Percentiles rank a stretch among this genome's conserved stretches.
Evolutionary conservation across 1,140 invertebrate species (phyloP).

Genomic region (Ptiloglossa arizonensis): DNA sequence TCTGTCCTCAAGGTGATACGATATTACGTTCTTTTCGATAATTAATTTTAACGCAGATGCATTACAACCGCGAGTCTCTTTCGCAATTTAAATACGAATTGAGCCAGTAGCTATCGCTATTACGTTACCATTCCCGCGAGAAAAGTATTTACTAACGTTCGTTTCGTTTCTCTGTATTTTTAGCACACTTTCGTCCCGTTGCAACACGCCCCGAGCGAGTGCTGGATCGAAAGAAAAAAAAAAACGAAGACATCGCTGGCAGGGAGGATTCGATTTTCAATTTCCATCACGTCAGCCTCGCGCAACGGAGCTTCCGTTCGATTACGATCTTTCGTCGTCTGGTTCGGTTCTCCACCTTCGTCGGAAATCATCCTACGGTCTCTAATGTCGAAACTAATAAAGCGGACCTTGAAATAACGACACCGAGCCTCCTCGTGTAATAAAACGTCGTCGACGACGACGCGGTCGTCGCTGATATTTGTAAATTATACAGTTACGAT

Average conservation of each 20-base stretch:
- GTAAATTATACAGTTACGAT: conserved; percentile 2
- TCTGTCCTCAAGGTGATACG: too few relatives aligned
- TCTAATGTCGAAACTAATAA: neutral
- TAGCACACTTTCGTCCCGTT: too few relatives aligned
- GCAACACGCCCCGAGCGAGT: too few relatives aligned
- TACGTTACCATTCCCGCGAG: too few relatives aligned
- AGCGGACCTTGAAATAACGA: neutral
- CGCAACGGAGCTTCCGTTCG: conserved; percentile 7
- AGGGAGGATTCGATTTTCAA: conserved; percentile 59
- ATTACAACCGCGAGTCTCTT: too few relatives aligned
- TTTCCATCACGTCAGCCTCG: conserved; percentile 68
- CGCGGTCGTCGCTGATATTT: neutral
- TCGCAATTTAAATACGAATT: too few relatives aligned
- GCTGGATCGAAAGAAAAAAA: neutral
- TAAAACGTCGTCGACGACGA: too few relatives aligned
- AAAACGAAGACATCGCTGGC: neutral
- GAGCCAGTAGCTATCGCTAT: too few relatives aligned
- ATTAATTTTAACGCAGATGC: too few relatives aligned
- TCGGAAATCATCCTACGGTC: neutral
- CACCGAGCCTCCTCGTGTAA: neutral
- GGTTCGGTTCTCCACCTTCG: neutral
- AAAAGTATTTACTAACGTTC: too few relatives aligned
- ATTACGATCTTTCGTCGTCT: neutral
- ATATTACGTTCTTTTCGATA: too few relatives aligned
- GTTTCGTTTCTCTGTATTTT: too few relatives aligned